A percentile compares a stretch with the other conserved stretches of the same genome.
phyloP scores from a whole-genome alignment of 2,888 invertebrate species.

The Linnaemya tessellans region DNA sequence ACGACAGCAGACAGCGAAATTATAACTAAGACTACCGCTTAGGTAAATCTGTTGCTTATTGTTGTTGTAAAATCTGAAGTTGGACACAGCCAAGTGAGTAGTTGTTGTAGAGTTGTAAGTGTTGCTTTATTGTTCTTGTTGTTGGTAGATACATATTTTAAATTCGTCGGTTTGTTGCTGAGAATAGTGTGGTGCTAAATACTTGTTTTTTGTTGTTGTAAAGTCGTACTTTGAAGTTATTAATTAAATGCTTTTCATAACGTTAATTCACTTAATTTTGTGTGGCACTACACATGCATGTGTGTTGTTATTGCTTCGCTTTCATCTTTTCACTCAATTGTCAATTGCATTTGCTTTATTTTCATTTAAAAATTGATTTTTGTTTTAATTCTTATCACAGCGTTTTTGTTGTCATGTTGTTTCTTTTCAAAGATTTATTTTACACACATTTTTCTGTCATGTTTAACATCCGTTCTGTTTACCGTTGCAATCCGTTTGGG shows the following conservation, averaged over 20 bases:
- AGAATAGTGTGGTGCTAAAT: no score
- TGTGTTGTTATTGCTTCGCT: not conserved
- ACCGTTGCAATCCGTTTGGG: slow-evolving; percentile 60
- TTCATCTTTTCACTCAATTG: slow-evolving; percentile 9
- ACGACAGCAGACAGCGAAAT: not conserved
- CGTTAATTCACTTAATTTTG: slow-evolving; percentile 5
- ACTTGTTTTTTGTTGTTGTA: not conserved
- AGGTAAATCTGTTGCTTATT: not conserved
- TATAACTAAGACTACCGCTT: slow-evolving; percentile 16
- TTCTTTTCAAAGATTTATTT: slow-evolving; percentile 27
- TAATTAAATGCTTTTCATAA: not conserved
- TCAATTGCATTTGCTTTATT: slow-evolving; percentile 2
- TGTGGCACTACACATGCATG: not conserved
- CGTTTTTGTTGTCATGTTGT: slow-evolving; percentile 11
- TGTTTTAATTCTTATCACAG: slow-evolving; percentile 31
- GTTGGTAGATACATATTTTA: slow-evolving; percentile 5
- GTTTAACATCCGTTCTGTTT: slow-evolving; percentile 59
- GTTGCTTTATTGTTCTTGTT: slow-evolving; percentile 26
- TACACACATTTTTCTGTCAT: slow-evolving; percentile 45
- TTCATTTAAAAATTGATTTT: slow-evolving; percentile 36
- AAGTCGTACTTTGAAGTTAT: not conserved
- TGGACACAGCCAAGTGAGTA: not conserved
- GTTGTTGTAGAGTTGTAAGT: slow-evolving; percentile 9
- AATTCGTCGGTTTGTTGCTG: slow-evolving; percentile 6
- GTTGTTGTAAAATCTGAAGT: not conserved